Evolutionary conservation across 1,140 invertebrate genomes (phyloP).

Genomic region (roundworm (Caenorhabditis elegans)): WBcel235 BX284603.4:5654001-5654500

Average conservation of each 20-base stretch:
- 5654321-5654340: background rate
- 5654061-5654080: background rate
- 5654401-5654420: background rate
- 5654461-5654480: background rate
- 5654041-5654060: background rate
- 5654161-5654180: background rate
- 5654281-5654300: background rate
- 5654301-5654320: background rate
- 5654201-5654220: slow-evolving; percentile 4
- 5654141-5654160: background rate
- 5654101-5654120: too few relatives aligned
- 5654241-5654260: slow-evolving; percentile 16
- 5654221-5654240: slow-evolving; percentile 24
- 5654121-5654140: too few relatives aligned
- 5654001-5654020: background rate
- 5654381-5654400: background rate
- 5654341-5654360: background rate
- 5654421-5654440: background rate
- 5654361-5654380: background rate
- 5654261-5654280: slow-evolving; percentile 23
- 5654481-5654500: too few relatives aligned
- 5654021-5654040: background rate
- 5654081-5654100: too few relatives aligned
- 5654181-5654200: slow-evolving; percentile 13
- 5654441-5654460: background rate